Evolutionary conservation across 2,113 vertebrate genomes (phyloP).

Genomic region (Fulmarus glacialis): DNA sequence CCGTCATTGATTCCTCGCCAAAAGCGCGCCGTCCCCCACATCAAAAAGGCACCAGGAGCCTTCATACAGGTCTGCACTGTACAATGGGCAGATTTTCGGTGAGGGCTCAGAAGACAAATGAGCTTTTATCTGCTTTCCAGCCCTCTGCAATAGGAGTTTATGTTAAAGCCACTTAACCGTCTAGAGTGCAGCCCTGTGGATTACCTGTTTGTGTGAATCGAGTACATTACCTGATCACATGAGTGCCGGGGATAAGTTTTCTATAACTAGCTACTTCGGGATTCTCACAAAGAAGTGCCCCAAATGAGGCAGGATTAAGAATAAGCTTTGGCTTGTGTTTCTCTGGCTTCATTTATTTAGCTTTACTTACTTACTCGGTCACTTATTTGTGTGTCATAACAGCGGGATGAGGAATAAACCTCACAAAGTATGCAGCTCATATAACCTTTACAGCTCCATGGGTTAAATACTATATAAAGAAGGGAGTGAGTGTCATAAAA

Average conservation of each 20-base stretch:
- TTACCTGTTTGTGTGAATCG: slow-evolving; percentile 73
- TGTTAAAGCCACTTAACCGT: slow-evolving; percentile 76
- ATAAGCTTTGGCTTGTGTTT: slow-evolving; percentile 26
- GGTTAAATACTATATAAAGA: slow-evolving; percentile 32
- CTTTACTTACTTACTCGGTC: slow-evolving; percentile 11
- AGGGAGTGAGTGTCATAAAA: slow-evolving; percentile 40
- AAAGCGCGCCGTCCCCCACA: slow-evolving; percentile 7
- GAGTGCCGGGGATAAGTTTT: neutral
- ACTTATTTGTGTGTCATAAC: slow-evolving; percentile 13
- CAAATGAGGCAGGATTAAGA: slow-evolving; percentile 60
- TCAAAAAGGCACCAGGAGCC: slow-evolving; percentile 56
- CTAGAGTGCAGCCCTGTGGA: slow-evolving; percentile 56
- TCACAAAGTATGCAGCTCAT: neutral
- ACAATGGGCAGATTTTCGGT: slow-evolving; percentile 70
- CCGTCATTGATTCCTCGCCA: neutral
- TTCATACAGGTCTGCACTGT: slow-evolving; percentile 31
- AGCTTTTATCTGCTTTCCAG: slow-evolving; percentile 73
- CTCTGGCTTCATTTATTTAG: slow-evolving; percentile 10
- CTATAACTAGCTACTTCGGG: slow-evolving; percentile 30
- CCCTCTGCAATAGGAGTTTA: slow-evolving; percentile 68
- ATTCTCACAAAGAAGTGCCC: slow-evolving; percentile 46
- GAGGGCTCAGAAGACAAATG: slow-evolving; percentile 71
- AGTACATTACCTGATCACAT: slow-evolving; percentile 65
- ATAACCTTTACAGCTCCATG: neutral
- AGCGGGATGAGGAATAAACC: neutral